These are phyloP conservation scores for Ctenoplectra terminalis DNA, from an alignment of 1,140 invertebrate genomes.

Conservation along the genomic window DNA sequence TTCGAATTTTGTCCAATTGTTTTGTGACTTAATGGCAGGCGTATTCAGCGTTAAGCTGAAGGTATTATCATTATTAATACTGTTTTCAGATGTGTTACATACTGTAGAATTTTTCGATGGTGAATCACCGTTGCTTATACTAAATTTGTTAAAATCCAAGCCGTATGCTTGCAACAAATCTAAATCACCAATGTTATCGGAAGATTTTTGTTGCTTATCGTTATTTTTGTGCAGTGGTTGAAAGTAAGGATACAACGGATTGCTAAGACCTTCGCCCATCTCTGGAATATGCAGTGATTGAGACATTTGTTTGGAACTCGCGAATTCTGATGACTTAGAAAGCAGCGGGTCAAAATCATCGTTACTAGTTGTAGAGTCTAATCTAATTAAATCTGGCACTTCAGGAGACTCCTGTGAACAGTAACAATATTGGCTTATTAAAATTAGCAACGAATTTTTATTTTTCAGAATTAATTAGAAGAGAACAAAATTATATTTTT, in stretches of 20 bases:
- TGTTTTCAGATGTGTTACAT: constrained; percentile 62
- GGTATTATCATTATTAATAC: constrained; percentile 74
- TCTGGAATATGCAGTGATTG: constrained; percentile 80
- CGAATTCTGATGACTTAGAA: constrained; percentile 74
- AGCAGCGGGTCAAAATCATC: constrained; percentile 86
- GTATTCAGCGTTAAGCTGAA: constrained; percentile 73
- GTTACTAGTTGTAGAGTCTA: constrained; percentile 84
- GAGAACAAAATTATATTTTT: background rate
- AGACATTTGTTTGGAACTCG: constrained; percentile 78
- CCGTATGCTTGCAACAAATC: constrained; percentile 84
- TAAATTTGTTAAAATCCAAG: constrained; percentile 82
- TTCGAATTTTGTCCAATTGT: constrained; percentile 82
- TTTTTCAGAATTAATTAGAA: background rate
- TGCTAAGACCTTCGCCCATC: constrained; percentile 83
- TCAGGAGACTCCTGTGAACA: constrained; percentile 73
- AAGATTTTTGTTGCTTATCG: constrained; percentile 68
- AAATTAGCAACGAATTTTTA: too few species aligned
- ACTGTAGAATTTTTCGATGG: constrained; percentile 53
- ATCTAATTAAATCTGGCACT: constrained; percentile 84
- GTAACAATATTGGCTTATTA: background rate
- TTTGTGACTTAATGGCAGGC: constrained; percentile 77
- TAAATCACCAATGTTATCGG: constrained; percentile 79
- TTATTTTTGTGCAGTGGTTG: constrained; percentile 76
- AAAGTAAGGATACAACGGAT: constrained; percentile 86
- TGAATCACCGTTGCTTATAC: constrained; percentile 73